phyloP scores from a whole-genome alignment of 2,797 vertebrate species.

The Lycodopsis pacificus region DNA sequence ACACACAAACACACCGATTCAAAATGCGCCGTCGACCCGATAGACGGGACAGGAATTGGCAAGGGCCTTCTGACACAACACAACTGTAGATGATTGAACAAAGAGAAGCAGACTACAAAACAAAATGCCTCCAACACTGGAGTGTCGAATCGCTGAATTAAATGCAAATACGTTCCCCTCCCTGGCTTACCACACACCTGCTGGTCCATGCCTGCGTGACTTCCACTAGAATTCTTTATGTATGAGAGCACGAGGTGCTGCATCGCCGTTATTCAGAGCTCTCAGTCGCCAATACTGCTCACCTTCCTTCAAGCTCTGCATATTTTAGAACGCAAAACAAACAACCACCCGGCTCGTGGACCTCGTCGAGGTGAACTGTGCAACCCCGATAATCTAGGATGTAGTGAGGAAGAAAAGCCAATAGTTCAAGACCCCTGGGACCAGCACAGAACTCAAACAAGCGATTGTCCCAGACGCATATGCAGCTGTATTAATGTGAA shows the following conservation, averaged over 20 bases:
- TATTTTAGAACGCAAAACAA: slow-evolving; percentile 28
- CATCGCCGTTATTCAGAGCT: slow-evolving; percentile 23
- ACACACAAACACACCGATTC: slow-evolving; percentile 12
- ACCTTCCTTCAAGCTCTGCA: slow-evolving; percentile 15
- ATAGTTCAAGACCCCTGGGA: not conserved
- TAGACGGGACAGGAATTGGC: not conserved
- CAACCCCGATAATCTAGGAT: slow-evolving; percentile 4
- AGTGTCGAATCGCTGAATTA: not conserved
- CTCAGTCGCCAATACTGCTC: slow-evolving; percentile 12
- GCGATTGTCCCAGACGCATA: not conserved
- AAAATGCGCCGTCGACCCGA: slow-evolving; percentile 30
- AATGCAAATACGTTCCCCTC: slow-evolving; percentile 37
- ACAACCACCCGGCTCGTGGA: slow-evolving; percentile 2
- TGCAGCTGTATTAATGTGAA: not conserved
- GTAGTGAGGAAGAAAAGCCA: not conserved
- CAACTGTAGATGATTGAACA: slow-evolving; percentile 7
- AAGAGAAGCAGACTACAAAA: not conserved
- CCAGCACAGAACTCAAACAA: not conserved
- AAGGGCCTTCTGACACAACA: slow-evolving; percentile 14
- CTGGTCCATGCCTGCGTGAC: slow-evolving; percentile 28
- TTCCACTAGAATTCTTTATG: slow-evolving; percentile 42
- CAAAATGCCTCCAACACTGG: not conserved
- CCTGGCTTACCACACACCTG: not conserved
- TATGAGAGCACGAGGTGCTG: slow-evolving; percentile 34
- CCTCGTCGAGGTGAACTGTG: not conserved